Evolutionary conservation across 1,140 invertebrate genomes (phyloP).

Genomic region (Contarinia nasturtii): DNA sequence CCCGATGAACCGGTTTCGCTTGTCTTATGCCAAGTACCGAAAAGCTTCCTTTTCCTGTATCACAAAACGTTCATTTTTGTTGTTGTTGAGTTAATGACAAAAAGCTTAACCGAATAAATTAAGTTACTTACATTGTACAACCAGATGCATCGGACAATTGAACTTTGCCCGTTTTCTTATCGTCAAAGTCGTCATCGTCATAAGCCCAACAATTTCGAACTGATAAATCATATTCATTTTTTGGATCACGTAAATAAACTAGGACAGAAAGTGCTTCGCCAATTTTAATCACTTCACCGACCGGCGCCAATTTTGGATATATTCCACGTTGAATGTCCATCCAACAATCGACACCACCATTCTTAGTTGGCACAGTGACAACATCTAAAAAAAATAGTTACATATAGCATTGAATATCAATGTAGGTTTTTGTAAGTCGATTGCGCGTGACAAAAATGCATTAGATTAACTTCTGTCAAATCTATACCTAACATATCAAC

Average conservation of each 20-base stretch:
- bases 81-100: not conserved
- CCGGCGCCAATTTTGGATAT: conserved; percentile 36
- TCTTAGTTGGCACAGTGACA: conserved; percentile 37
- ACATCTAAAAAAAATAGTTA: too few relatives aligned
- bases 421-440: not conserved
- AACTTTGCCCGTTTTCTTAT: conserved; percentile 33
- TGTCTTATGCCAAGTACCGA: conserved; percentile 40
- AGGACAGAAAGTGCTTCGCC: conserved; percentile 48
- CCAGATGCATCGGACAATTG: conserved; percentile 43
- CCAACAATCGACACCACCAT: conserved; percentile 47
- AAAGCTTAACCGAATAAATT: not conserved
- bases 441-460: not conserved
- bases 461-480: not conserved
- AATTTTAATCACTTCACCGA: conserved; percentile 35
- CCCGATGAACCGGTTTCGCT: conserved; percentile 33
- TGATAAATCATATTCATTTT: conserved; percentile 40
- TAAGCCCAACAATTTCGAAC: conserved; percentile 57
- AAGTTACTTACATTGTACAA: conserved; percentile 35
- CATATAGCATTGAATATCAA: too few relatives aligned
- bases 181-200: conserved; percentile 40
- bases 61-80: not conserved
- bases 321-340: conserved; percentile 54
- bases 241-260: conserved; percentile 44
- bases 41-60: conserved; percentile 42
- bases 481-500: too few relatives aligned